Conservation (phyloP, 2,888 invertebrate genomes). For the Orchestes rusci region DNA sequence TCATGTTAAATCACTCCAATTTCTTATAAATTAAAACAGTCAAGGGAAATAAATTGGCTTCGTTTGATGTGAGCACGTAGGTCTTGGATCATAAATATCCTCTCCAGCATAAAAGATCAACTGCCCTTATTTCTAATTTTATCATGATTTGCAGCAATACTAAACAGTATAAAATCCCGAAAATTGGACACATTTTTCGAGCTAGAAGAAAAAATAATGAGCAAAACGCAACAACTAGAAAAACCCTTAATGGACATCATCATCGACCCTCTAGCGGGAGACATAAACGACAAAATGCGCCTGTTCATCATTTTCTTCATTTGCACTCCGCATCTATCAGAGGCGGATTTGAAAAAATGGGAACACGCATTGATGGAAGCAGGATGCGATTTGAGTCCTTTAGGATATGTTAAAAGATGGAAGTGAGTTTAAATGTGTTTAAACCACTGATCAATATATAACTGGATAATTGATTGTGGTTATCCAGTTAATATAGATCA, state of each 20-base stretch:
- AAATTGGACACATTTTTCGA: slow-evolving; percentile 96
- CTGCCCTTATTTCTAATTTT: no score
- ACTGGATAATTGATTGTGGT: no score
- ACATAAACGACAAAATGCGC: slow-evolving; percentile 86
- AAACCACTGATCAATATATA: no score
- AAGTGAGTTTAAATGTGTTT: slow-evolving; percentile 59
- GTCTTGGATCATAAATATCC: no score
- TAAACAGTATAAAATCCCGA: slow-evolving; percentile 79
- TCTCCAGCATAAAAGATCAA: no score
- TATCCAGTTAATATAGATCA: no score
- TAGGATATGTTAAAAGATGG: slow-evolving; percentile 90
- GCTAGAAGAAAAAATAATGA: slow-evolving; percentile 96
- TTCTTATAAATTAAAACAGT: no score
- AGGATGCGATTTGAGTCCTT: slow-evolving; percentile 78
- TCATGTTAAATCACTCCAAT: no score
- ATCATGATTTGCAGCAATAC: slow-evolving; percentile 51
- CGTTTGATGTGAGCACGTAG: no score
- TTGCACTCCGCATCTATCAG: slow-evolving; percentile 71
- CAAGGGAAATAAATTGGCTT: no score
- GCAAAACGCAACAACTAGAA: slow-evolving; percentile 62
- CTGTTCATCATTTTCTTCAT: slow-evolving; percentile 89
- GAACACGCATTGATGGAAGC: slow-evolving; percentile 69
- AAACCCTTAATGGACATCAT: slow-evolving; percentile 83
- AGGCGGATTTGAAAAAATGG: slow-evolving; percentile 77
- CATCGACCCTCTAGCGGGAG: slow-evolving; percentile 78